These are phyloP conservation scores for Siniperca scherzeri DNA, from an alignment of 2,797 vertebrate genomes.

Conservation along the genomic window DNA sequence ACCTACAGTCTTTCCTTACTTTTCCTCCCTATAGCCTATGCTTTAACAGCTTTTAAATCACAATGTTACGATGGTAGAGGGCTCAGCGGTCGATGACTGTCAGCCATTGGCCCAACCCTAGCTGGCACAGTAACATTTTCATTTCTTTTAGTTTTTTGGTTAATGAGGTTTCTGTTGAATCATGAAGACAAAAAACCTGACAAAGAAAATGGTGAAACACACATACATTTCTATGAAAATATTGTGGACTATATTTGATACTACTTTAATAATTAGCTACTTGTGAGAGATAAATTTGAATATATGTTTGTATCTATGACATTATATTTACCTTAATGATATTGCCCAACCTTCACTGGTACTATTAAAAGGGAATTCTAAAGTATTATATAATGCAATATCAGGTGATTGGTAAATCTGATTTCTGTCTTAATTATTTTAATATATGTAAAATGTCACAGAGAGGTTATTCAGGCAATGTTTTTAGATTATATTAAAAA, in stretches of 20 bases:
- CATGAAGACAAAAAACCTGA: neutral
- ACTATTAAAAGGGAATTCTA: neutral
- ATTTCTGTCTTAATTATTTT: conserved; percentile 9
- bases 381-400: neutral
- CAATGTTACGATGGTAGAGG: too few species aligned
- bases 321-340: neutral
- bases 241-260: conserved; percentile 12
- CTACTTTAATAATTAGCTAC: neutral
- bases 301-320: neutral
- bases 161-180: conserved; percentile 6
- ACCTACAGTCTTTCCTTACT: too few species aligned
- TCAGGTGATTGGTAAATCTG: neutral
- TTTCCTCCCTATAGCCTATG: too few species aligned
- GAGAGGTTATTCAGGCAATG: neutral
- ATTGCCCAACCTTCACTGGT: neutral
- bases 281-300: conserved; percentile 14
- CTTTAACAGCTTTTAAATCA: too few species aligned
- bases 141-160: neutral
- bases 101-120: too few species aligned
- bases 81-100: too few species aligned
- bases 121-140: neutral
- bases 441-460: conserved; percentile 14
- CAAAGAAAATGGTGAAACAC: neutral
- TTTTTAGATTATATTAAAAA: neutral
- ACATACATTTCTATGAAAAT: conserved; percentile 14